These are phyloP conservation scores for Sternarchorhynchus goeldii DNA, from an alignment of 2,797 vertebrate species.

Conservation along the genomic window DNA sequence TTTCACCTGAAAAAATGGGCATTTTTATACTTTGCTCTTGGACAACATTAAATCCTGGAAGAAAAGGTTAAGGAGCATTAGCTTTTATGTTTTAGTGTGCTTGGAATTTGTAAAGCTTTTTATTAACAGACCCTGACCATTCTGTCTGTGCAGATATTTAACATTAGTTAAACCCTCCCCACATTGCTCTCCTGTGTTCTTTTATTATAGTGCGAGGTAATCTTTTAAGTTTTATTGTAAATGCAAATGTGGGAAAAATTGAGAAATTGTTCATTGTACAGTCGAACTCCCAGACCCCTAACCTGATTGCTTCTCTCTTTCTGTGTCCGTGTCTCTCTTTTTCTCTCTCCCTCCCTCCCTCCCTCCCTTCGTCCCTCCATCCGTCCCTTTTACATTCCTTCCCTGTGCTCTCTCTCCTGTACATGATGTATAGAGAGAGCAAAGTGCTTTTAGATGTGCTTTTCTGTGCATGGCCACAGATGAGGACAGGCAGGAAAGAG, in stretches of 20 bases:
- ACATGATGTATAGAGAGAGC: conserved; percentile 10
- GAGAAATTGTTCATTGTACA: neutral
- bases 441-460: conserved; percentile 24
- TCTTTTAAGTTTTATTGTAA: neutral
- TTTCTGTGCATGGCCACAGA: neutral
- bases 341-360: neutral
- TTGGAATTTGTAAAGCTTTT: conserved; percentile 1
- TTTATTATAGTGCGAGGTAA: neutral
- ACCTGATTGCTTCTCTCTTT: neutral
- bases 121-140: conserved; percentile 1
- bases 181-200: neutral
- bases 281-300: neutral
- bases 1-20: neutral
- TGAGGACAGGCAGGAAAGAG: neutral
- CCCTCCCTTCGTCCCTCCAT: neutral
- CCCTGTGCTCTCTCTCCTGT: neutral
- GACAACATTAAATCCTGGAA: neutral
- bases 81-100: neutral
- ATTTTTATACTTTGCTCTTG: neutral
- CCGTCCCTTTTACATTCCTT: too few relatives aligned
- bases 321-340: conserved; percentile 2
- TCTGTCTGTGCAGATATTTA: conserved; percentile 1
- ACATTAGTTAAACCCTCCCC: neutral
- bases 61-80: neutral
- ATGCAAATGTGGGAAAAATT: conserved; percentile 2